These are phyloP conservation scores for Danio jaintianensis DNA, from an alignment of 2,797 vertebrate species.

Conservation along the genomic window DNA sequence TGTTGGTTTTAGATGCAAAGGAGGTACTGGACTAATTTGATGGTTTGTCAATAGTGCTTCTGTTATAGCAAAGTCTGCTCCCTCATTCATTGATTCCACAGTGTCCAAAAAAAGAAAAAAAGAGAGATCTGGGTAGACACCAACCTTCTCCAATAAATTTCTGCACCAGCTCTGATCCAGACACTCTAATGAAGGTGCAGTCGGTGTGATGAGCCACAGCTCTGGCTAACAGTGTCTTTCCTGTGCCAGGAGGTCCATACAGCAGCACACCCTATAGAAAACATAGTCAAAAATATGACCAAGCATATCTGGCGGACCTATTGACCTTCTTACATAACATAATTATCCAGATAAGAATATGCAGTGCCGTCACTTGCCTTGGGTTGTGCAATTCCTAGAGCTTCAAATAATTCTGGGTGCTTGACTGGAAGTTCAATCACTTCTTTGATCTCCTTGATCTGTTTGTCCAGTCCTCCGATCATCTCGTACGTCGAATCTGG, in stretches of 20 bases:
- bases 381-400: slow-evolving; percentile 95
- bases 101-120: no score
- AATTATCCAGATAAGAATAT: not conserved
- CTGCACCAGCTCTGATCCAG: slow-evolving; percentile 96
- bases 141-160: slow-evolving; percentile 98
- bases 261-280: slow-evolving; percentile 89
- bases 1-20: no score
- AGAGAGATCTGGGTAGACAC: not conserved
- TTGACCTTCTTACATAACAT: not conserved
- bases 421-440: slow-evolving; percentile 98
- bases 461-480: slow-evolving; percentile 98
- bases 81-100: not conserved
- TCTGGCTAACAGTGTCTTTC: slow-evolving; percentile 94
- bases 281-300: not conserved
- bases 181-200: slow-evolving; percentile 98
- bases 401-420: slow-evolving; percentile 97
- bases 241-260: slow-evolving; percentile 95
- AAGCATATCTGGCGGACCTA: not conserved
- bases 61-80: no score
- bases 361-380: slow-evolving; percentile 80
- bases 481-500: slow-evolving; percentile 98
- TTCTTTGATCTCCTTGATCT: slow-evolving; percentile 99
- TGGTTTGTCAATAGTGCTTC: no score
- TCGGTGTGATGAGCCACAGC: slow-evolving; percentile 98
- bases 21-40: no score